Evolutionary conservation across 2,888 invertebrate genomes (phyloP).

Genomic region (Lepetodrilus schrolli): DNA sequence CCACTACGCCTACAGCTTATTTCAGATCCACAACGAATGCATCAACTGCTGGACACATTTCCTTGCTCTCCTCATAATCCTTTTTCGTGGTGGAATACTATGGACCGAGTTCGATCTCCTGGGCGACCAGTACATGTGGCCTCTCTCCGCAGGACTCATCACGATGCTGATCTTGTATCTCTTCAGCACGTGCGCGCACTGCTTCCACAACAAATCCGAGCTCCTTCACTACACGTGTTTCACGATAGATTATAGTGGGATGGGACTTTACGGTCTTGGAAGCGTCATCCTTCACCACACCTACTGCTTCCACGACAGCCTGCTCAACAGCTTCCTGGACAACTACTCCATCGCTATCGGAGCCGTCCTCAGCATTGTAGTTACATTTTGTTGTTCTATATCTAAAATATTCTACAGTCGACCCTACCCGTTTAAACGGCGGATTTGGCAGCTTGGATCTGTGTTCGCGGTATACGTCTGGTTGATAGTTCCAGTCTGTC

Average conservation of each 20-base stretch:
- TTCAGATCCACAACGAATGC: conserved; percentile 73
- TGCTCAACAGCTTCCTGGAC: conserved; percentile 56
- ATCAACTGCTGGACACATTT: conserved; percentile 75
- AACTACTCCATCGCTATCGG: conserved; percentile 64
- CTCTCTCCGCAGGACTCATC: conserved; percentile 66
- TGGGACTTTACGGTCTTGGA: conserved; percentile 74
- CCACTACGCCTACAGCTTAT: conserved; percentile 69
- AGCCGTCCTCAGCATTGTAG: conserved; percentile 59
- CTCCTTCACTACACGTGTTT: conserved; percentile 73
- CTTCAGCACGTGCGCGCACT: conserved; percentile 70
- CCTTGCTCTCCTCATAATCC: conserved; percentile 56
- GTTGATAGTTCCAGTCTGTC: conserved; percentile 66
- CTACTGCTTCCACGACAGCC: conserved; percentile 66
- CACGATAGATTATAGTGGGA: conserved; percentile 74
- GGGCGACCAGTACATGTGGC: conserved; percentile 71
- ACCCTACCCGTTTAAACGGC: conserved; percentile 73
- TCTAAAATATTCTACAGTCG: conserved; percentile 69
- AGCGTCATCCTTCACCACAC: conserved; percentile 70
- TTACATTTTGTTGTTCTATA: conserved; percentile 66
- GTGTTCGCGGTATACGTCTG: conserved; percentile 69
- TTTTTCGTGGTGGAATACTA: conserved; percentile 52
- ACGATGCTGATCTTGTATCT: conserved; percentile 68
- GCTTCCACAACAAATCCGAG: conserved; percentile 71
- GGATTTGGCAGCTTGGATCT: conserved; percentile 71
- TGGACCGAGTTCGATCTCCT: conserved; percentile 63